phyloP scores from a whole-genome alignment of 2,113 vertebrate species.

The Oryzias melastigma region DNA sequence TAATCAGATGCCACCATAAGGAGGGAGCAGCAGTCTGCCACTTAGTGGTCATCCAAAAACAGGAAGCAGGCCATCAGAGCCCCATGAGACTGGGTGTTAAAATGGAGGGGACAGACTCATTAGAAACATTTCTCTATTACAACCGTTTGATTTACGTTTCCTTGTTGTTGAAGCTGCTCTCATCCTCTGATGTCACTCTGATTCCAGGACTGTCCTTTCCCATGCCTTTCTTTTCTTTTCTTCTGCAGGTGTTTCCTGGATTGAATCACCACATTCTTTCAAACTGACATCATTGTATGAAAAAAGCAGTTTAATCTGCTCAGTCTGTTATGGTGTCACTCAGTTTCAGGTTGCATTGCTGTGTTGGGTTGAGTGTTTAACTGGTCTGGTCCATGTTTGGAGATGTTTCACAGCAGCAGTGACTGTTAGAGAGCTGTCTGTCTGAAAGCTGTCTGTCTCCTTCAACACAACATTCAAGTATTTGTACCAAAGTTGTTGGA shows the following conservation, averaged over 20 bases:
- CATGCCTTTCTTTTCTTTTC: neutral
- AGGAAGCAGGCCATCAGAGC: slow-evolving; percentile 59
- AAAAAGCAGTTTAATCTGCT: too few relatives aligned
- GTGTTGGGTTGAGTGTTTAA: too few relatives aligned
- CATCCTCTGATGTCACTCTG: neutral
- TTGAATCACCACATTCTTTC: slow-evolving; percentile 52
- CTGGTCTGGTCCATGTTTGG: too few relatives aligned
- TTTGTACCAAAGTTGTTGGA: too few relatives aligned
- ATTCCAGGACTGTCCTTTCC: neutral
- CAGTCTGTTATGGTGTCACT: too few relatives aligned
- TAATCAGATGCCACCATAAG: slow-evolving; percentile 46
- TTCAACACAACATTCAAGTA: too few relatives aligned
- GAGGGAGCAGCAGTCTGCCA: slow-evolving; percentile 2
- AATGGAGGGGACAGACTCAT: slow-evolving; percentile 37
- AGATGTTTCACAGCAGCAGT: too few relatives aligned
- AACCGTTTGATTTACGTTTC: neutral
- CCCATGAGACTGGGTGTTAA: slow-evolving; percentile 58
- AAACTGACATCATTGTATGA: slow-evolving; percentile 25
- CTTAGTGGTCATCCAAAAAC: slow-evolving; percentile 49
- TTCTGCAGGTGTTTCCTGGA: slow-evolving; percentile 27
- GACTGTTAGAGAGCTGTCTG: too few relatives aligned
- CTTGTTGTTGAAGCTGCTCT: neutral
- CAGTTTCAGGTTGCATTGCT: too few relatives aligned
- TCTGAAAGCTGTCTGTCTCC: too few relatives aligned
- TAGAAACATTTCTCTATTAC: neutral